A percentile compares a stretch with the other conserved stretches of the same genome.
These are phyloP conservation scores for Petroica traversi DNA, from an alignment of 2,113 vertebrate genomes.

Conservation along the genomic window DNA sequence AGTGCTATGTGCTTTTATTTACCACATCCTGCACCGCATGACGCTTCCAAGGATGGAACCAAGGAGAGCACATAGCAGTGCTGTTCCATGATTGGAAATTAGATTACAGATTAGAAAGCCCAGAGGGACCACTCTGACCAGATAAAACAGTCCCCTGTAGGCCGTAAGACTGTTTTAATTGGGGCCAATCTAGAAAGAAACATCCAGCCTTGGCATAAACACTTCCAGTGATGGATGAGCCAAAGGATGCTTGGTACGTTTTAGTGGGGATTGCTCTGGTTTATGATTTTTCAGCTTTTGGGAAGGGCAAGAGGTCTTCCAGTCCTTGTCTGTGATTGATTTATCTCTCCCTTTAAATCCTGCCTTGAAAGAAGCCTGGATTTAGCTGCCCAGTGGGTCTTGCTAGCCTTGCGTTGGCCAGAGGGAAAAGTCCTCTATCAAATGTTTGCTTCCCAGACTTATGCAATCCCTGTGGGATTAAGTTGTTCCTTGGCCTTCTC, in stretches of 20 bases:
- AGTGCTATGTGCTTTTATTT: constrained; percentile 8
- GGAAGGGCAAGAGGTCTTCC: neutral
- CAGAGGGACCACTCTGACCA: neutral
- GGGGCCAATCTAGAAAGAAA: neutral
- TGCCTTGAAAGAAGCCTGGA: neutral
- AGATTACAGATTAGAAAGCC: constrained; percentile 7
- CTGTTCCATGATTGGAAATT: neutral
- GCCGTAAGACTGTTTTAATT: neutral
- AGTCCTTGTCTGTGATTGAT: neutral
- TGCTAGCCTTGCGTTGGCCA: neutral
- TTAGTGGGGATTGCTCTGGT: neutral
- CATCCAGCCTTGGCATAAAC: neutral
- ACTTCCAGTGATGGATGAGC: neutral
- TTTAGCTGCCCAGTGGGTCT: neutral
- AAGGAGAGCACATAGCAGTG: neutral
- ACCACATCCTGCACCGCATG: constrained; percentile 16
- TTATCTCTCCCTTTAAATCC: neutral
- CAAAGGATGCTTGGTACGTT: neutral
- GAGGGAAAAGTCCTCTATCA: neutral
- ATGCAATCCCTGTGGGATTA: neutral
- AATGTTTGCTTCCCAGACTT: neutral
- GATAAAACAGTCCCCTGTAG: constrained; percentile 8
- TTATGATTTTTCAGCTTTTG: neutral
- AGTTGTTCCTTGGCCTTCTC: neutral
- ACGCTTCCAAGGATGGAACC: constrained; percentile 13